These are phyloP conservation scores for Eudasyphora cyanicolor DNA, from an alignment of 2,888 invertebrate genomes.

Conservation along the genomic window DNA sequence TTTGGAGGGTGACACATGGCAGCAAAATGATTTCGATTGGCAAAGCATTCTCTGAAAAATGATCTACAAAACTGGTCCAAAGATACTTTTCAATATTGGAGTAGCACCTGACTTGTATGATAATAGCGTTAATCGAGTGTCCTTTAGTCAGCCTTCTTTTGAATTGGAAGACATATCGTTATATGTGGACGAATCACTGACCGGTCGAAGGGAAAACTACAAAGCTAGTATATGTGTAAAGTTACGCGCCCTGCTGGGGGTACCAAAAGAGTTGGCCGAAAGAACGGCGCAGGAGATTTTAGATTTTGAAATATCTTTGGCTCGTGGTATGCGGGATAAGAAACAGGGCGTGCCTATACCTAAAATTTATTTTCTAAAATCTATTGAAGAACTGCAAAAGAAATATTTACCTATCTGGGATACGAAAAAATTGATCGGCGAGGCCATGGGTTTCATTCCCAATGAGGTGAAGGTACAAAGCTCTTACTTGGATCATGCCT, in stretches of 20 bases:
- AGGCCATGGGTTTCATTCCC: slow-evolving; percentile 66
- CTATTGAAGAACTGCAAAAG: slow-evolving; percentile 46
- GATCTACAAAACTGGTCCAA: slow-evolving; percentile 72
- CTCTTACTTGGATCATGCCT: slow-evolving; percentile 68
- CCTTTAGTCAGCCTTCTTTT: slow-evolving; percentile 8
- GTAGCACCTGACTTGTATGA: slow-evolving; percentile 66
- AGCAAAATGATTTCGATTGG: slow-evolving; percentile 74
- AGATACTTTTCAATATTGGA: slow-evolving; percentile 71
- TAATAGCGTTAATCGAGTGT: slow-evolving; percentile 64
- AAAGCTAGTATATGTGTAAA: slow-evolving; percentile 45
- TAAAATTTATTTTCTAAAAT: slow-evolving; percentile 68
- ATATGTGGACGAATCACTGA: background rate
- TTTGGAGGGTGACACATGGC: slow-evolving; percentile 56
- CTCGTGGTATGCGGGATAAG: slow-evolving; percentile 42
- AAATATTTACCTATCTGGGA: slow-evolving; percentile 69
- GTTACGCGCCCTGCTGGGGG: slow-evolving; percentile 63
- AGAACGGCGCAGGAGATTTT: slow-evolving; percentile 68
- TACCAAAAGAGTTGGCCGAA: slow-evolving; percentile 60
- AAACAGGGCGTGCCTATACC: slow-evolving; percentile 50
- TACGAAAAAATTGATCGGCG: slow-evolving; percentile 68
- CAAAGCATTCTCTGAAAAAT: slow-evolving; percentile 72
- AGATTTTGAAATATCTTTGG: slow-evolving; percentile 67
- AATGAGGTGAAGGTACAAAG: slow-evolving; percentile 70
- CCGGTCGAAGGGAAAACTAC: background rate
- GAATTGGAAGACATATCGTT: slow-evolving; percentile 29